Percentiles rank a stretch among this genome's conserved stretches.
Evolutionary conservation across 2,113 vertebrate species (phyloP).

Genomic region (Etia nguti): DNA sequence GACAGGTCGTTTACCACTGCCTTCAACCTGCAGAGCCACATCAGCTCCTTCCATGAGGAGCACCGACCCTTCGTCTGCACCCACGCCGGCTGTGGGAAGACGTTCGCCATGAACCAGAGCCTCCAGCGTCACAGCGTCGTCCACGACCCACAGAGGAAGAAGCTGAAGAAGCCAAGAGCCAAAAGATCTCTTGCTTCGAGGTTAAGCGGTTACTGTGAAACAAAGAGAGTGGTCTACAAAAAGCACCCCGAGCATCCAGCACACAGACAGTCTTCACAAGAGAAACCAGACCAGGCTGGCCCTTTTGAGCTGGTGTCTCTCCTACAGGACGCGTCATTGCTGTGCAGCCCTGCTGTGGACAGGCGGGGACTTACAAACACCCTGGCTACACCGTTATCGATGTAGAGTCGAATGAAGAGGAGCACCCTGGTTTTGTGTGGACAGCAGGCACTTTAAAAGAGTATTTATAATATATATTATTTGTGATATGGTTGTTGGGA

Average conservation of each 20-base stretch:
- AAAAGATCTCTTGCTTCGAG: conserved; percentile 83
- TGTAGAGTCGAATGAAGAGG: not conserved
- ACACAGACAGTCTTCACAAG: not conserved
- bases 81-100: conserved; percentile 76
- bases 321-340: conserved; percentile 50
- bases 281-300: not conserved
- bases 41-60: conserved; percentile 86
- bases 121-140: conserved; percentile 78
- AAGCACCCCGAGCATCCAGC: not conserved
- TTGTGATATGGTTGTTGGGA: not conserved
- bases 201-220: conserved; percentile 77
- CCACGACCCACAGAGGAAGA: conserved; percentile 85
- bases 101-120: conserved; percentile 89
- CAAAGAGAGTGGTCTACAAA: not conserved
- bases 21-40: conserved; percentile 90
- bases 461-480: not conserved
- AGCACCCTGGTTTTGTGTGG: not conserved
- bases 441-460: not conserved
- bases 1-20: conserved; percentile 83
- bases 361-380: not conserved
- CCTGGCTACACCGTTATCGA: conserved; percentile 7
- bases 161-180: conserved; percentile 56
- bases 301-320: conserved; percentile 47
- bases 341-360: conserved; percentile 5
- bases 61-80: conserved; percentile 76